Base-by-base conservation (phyloP, 2,113 vertebrate species). In the Pseudolaguvia tuberculata region DNA sequence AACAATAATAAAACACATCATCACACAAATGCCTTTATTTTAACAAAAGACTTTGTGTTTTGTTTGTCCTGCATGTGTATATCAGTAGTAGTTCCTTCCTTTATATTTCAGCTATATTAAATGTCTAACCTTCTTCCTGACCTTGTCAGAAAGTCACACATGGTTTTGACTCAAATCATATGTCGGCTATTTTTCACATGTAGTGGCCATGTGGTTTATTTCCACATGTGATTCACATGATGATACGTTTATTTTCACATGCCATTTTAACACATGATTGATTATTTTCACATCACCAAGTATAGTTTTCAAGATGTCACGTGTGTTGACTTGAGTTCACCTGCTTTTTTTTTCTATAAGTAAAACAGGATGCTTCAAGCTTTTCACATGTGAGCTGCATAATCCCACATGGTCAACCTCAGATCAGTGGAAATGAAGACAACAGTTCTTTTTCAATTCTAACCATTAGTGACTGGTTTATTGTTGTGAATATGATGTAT, bases 1-100 rank as follows among this genome's bases (percentile, higher is more conserved):
- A 91, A 92, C 93, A 94, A 94, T 96, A 98, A 95, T 96, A 96
- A 96, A 93, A 92, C 90, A 88, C 88, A 89, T 89, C 87, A 91
- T 91, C 92, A 92, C 91, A 93, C 91, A 90, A 75, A 89, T 78
- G 31, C 85, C 89, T 93, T 90, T 89, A 89, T 93, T n/a, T 91
- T 91, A 89, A 91, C 82, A 95, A 91, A 88, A 92, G 89, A 88
- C 83, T 86, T 35, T 14, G 15, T 62, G 58, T 51, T 39, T 17
- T 71, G 17, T 55, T 45, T 57, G 51, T 27, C 7, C 18, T 25
- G 18, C 6, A 42, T 35, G 6, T 58, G 15, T 68, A 3, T 67
- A 15, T 50, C 0, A 35, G 31, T 6, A 35, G 6, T 4, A 35
- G 6, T 35, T 35, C n/a, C n/a, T n/a, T n/a, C n/a, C n/a, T 66